phyloP scores from a whole-genome alignment of 2,113 vertebrate genomes.

The Istiophorus platypterus region DNA sequence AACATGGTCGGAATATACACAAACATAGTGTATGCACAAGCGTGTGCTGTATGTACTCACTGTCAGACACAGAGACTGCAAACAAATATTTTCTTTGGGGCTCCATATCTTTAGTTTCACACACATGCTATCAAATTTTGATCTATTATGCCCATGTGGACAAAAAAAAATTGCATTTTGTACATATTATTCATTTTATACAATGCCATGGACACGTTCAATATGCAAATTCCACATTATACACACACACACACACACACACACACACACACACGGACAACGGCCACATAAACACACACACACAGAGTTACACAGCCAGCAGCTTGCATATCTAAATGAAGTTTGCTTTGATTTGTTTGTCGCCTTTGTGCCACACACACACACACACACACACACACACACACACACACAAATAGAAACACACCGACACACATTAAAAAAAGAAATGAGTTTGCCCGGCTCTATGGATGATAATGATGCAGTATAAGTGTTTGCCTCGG shows the following conservation, averaged over 20 bases:
- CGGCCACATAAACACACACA: slow-evolving; percentile 16
- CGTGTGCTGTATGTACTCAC: background rate
- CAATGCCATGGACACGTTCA: background rate
- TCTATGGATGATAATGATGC: slow-evolving; percentile 58
- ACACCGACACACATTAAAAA: slow-evolving; percentile 56
- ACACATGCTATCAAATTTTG: slow-evolving; percentile 1
- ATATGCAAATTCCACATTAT: background rate
- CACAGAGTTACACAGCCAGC: slow-evolving; percentile 30
- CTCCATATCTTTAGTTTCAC: background rate
- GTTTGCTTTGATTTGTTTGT: slow-evolving; percentile 54
- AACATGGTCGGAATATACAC: too few relatives aligned
- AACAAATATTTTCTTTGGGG: slow-evolving; percentile 16
- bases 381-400: slow-evolving; percentile 25
- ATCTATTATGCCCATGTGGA: background rate
- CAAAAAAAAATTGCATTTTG: background rate
- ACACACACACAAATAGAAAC: slow-evolving; percentile 37
- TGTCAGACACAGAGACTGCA: background rate
- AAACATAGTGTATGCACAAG: background rate
- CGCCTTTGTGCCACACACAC: slow-evolving; percentile 33
- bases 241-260: background rate
- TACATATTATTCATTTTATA: slow-evolving; percentile 6
- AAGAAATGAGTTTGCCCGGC: slow-evolving; percentile 49
- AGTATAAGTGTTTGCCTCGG: slow-evolving; percentile 52
- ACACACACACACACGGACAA: background rate
- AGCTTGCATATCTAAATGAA: slow-evolving; percentile 19